Evolutionary conservation across 2,113 vertebrate genomes (phyloP), one percentile per base, ranked within the genome.

Genomic region (Larimichthys polyactis): DNA sequence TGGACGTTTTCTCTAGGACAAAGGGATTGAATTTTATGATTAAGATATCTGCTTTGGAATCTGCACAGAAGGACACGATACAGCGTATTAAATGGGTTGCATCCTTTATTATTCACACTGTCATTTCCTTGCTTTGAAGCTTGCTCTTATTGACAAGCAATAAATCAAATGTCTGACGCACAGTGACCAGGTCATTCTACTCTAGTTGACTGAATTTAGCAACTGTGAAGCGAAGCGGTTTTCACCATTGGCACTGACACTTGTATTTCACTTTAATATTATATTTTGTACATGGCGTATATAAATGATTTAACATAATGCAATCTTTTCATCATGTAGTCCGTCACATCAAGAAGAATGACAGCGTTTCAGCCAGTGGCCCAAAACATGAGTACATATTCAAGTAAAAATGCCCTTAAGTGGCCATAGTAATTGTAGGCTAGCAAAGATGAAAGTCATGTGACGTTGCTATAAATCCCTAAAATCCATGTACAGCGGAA

Each of bases 21-120:
- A 81, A 43, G 67, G 58, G 66, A 77, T 82, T 57, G 52, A 57
- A 81, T 82, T 81, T 83, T 58, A 59, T 46, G 82, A 89, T 88
- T 60, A 65, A 17, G 6, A 43, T 60, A 20, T 73, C 44, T 80
- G 57, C 62, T 66, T 36, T 59, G 22, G 73, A 65, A 66, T 81
- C 52, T 66, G 11, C 43, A 20, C 40, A 43, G 20, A 55, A 72
- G 65, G 63, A 72, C 40, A 32, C 6, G 14, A 65, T 46, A 3
- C 54, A 59, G 49, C 2, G 2, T 4, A 65, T 67, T 64, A 40
- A 62, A 75, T 59, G 62, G 65, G 75, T 62, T 46, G 22, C 11
- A 36, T 59, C 55, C 7, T 78, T 75, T 62, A 80, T 74, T 82
- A 36, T 51, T 65, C 59, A 58, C 10, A 0, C 29, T 69, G 69